A percentile compares a stretch with the other conserved stretches of the same genome.
Conservation (phyloP, 2,888 invertebrate genomes). For the Dryocosmus kuriphilus region DNA sequence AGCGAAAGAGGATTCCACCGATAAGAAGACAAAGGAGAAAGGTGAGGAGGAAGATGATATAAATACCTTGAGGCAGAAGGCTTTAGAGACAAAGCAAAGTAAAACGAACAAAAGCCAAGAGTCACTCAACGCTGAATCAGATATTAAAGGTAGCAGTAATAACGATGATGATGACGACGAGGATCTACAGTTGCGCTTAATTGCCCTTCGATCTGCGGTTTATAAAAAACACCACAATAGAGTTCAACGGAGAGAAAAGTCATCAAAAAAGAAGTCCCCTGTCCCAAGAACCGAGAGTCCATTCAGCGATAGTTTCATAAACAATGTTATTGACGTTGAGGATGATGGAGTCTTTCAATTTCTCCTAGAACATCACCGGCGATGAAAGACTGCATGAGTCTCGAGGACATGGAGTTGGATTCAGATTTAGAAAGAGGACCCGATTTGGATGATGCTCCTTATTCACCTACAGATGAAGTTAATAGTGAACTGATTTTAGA, state of each 20-base stretch:
- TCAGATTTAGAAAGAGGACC: conserved; percentile 70
- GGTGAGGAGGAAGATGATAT: conserved; percentile 70
- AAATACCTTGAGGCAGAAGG: conserved; percentile 67
- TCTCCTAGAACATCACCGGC: conserved; percentile 45
- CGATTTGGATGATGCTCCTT: conserved; percentile 63
- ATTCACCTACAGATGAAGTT: conserved; percentile 72
- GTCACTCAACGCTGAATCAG: neutral
- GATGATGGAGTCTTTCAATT: conserved; percentile 49
- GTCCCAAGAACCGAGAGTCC: conserved; percentile 68
- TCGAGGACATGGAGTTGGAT: conserved; percentile 74
- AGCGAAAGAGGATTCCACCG: conserved; percentile 22
- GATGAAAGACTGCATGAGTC: conserved; percentile 49
- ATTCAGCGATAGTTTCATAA: conserved; percentile 68
- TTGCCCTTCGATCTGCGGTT: conserved; percentile 84
- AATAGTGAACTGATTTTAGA: conserved; percentile 60
- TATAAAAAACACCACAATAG: conserved; percentile 83
- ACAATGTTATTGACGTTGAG: conserved; percentile 63
- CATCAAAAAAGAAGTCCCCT: conserved; percentile 39
- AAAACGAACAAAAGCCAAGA: conserved; percentile 47
- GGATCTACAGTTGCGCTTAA: conserved; percentile 82
- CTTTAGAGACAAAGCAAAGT: conserved; percentile 71
- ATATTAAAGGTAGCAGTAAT: conserved; percentile 34
- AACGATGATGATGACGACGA: conserved; percentile 81
- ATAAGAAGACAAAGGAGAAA: conserved; percentile 40
- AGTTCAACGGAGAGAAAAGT: conserved; percentile 57